Evolutionary conservation across 2,888 invertebrate genomes (phyloP), one percentile per base, ranked within the genome.

Genomic region (Eretmocerus hayati): DNA sequence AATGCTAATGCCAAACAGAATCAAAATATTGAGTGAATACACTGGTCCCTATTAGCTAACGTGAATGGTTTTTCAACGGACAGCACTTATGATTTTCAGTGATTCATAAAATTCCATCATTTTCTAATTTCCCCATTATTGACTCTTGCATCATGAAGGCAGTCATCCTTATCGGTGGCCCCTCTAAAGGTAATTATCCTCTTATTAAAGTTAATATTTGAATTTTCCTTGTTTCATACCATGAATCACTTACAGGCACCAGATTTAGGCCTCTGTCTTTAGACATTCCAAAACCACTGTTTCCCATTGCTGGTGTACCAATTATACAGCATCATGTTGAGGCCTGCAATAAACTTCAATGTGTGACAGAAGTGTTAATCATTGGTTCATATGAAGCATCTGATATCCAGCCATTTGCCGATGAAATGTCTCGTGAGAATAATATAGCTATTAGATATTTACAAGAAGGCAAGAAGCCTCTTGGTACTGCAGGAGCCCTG

Each of bases 291-390:
- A 99, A 99, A 71, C 97, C 97, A 0, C 71, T 99, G 15, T 99
- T 99, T 72, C 96, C 96, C 0, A 87, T 99, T 13, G 99, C 95
- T 42, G 99, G 99, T 1, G 75, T 91, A 33, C 96, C 97, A 0
- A 79, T 97, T 53, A 90, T 99, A 52, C 94, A 97, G 66, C 97
- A 99, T 68, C 94, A 96, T 65, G 93, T 99, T 43, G 93, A 95
- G 72, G 93, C 96, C 39, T 94, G 95, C 64, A 78, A 79, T 22
- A 77, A 83, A 67, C 74, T 96, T 19, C 75, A 82, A 19, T 83
- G 83, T 49, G 78, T 97, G 57, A 85, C 84, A 63, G 97, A 99
- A 75, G 88, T 99, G 45, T 77, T 97, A 8, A 81, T 99, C 44
- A 87, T 99, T 53, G 99, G 99, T 0, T 94, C 90, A 36, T 97